Base-by-base conservation (phyloP, 2,888 invertebrate genomes). In the Meteorus cinctellus region DNA sequence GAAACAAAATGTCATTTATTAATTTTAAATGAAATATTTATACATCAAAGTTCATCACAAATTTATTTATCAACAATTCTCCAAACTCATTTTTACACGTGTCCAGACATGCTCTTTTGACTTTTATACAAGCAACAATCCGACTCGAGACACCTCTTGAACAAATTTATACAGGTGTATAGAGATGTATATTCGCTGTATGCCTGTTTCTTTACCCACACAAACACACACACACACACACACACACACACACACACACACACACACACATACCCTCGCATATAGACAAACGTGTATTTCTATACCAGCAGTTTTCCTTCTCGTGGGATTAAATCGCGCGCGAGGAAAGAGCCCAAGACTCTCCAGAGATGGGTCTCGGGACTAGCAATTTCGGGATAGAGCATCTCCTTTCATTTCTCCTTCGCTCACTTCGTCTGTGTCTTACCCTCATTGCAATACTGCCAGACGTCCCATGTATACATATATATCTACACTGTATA, bases 341-440 rank as follows among this genome's bases (percentile, higher is more conserved):
- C 48, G 29, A 45, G 27, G 27, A 45, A 60, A 71, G 62, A 74
- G 75, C 71, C 45, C 14, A 34, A 68, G 59, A 74, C 75, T 74
- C 72, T 79, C 78, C 78, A 77, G 77, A 77, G 66, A 76, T 36
- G 41, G 65, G 74, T 77, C 74, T 71, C 67, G 68, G 74, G 76
- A 79, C 79, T 80, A 70, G 79, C 79, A 80, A 80, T 80, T 80
- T 77, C 75, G 77, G 69, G 60, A 63, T 67, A 76, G 75, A 75
- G 74, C 62, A 41, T 41, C 45, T 36, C 34, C 34, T 34, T 27
- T 70, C 70, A 55, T 48, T 48, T 48, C 48, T n/a, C 48, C n/a
- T 5, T 48, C 8, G 41, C 41, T 48, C n/a, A 4, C n/a, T 48
- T 16, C 48, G 16, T 48, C 48, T 41, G 12, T 41, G 41, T 41